Evolutionary conservation across 2,888 invertebrate species (phyloP).

Genomic region (Lagria hirta): DNA sequence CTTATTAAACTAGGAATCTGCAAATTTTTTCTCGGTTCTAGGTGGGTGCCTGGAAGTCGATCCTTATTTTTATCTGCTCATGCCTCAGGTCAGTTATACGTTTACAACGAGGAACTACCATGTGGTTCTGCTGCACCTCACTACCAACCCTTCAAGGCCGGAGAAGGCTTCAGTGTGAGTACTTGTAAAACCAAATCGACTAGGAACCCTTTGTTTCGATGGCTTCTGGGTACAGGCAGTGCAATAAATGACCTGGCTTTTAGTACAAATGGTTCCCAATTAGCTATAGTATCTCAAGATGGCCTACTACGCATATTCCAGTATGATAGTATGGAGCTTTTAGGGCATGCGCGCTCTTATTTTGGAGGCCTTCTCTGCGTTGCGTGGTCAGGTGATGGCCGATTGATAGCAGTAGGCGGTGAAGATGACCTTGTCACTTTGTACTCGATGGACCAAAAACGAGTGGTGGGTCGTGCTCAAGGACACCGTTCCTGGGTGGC

Average conservation of each 20-base stretch:
- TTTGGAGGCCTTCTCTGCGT: conserved; percentile 98
- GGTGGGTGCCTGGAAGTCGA: conserved; percentile 96
- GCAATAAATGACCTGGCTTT: conserved; percentile 96
- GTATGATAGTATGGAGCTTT: conserved; percentile 95
- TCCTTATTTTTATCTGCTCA: conserved; percentile 94
- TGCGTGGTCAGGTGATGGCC: conserved; percentile 96
- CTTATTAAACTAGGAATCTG: too few species aligned
- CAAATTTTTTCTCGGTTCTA: too few species aligned
- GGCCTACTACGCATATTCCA: conserved; percentile 95
- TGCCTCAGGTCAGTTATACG: conserved; percentile 93
- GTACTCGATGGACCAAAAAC: conserved; percentile 89
- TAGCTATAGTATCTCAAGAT: conserved; percentile 93
- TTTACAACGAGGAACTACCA: conserved; percentile 94
- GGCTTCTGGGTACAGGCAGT: conserved; percentile 72
- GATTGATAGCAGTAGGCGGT: conserved; percentile 94
- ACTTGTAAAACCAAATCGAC: conserved; percentile 96
- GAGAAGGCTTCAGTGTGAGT: conserved; percentile 90
- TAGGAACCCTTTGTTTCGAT: conserved; percentile 91
- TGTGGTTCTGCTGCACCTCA: conserved; percentile 89
- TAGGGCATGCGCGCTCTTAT: conserved; percentile 92
- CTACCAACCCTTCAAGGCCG: conserved; percentile 94
- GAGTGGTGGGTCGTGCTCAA: conserved; percentile 96
- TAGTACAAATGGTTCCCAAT: conserved; percentile 88
- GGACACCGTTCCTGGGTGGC: conserved; percentile 99
- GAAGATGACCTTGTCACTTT: conserved; percentile 98